Base-by-base conservation (phyloP, 2,797 vertebrate species). In the Alectoris magna region DNA sequence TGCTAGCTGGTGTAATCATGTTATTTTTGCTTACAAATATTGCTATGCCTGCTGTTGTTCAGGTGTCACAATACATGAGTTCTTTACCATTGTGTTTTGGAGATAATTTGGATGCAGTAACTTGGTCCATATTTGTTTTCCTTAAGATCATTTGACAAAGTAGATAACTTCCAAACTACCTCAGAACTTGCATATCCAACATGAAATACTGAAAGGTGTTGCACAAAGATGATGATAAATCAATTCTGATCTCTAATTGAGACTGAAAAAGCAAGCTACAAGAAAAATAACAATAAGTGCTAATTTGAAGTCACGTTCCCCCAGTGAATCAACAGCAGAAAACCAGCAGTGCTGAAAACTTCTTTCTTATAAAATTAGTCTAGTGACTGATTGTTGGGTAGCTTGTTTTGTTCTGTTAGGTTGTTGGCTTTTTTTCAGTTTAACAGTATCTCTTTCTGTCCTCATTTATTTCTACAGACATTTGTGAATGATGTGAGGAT, bases 401-500 rank as follows among this genome's bases (percentile, higher is more conserved):
- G 10, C 16, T 31, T n/a, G 18, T 56, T n/a, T 55, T 31, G 53
- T 53, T 53, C 29, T 31, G 16, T 53, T 56, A 18, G 55, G 18
- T 11, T 55, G 53, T 17, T 17, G 53, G 29, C 29, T 56, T 31
- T 43, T 63, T 38, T 38, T 41, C 38, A 89, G 38, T 90, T 39
- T 88, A 92, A 95, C 8, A 3, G 3, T 69, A 31, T 87, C 69
- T 90, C 53, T 91, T 82, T 94, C 51, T 81, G 6, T 94, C 19
- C 80, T 77, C 39, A 85, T 96, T 95, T 97, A 59, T 96, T 91
- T 72, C 74, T 96, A 14, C 96, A 99, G 99, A 99, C 99, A 2
- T 99, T 99, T 98, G 99, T 99, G 82, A 99, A 99, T 81, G 99
- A 99, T 95, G 98, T 99, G 70, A 98, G 99, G 88, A 99, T 99